Base-by-base conservation (phyloP, 2,888 invertebrate species). In the Chouioia cunea region DNA sequence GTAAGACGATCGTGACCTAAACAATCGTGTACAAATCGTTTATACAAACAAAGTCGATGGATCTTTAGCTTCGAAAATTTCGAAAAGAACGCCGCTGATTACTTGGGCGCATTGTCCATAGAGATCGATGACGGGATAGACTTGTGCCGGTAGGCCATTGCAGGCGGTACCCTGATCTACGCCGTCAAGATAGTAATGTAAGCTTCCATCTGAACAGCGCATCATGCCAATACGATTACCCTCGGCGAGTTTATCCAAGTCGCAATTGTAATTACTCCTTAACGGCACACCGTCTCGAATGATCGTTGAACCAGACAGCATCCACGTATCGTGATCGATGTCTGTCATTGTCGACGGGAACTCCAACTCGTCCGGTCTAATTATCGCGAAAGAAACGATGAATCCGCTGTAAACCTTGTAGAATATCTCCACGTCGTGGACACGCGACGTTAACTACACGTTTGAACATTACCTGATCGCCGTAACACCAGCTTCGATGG, bases 41-140 rank as follows among this genome's bases (percentile, higher is more conserved):
- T 10, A 10, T 1, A 36, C 36, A 12, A 6, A 10, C 10, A 36
- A 36, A 36, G 6, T 6, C n/a, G n/a, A n/a, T n/a, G n/a, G n/a
- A n/a, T n/a, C n/a, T n/a, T 36, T 14, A 14, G 12, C 8, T 56
- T 23, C 27, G n/a, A n/a, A 18, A 14, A 44, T 23, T 15, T 2
- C 16, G 23, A 23, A 47, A 27, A 4, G 46, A 46, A 16, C 36
- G 4, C 16, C 14, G 16, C 22, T 84, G 75, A 87, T 90, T 18
- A 96, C 97, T 89, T 97, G 96, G 1, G 96, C 95, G 85, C 97
- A 97, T 83, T 96, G 96, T 0, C 97, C 97, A 81, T 97, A 97
- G 63, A 97, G 88, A 87, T 97, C 97, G 60, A 97, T 92, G n/a
- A 97, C 96, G 2, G 96, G 97, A 87, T 94, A 97, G 65, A 97